Evolutionary conservation across 2,888 invertebrate species (phyloP).

Genomic region (Hedya salicella): DNA sequence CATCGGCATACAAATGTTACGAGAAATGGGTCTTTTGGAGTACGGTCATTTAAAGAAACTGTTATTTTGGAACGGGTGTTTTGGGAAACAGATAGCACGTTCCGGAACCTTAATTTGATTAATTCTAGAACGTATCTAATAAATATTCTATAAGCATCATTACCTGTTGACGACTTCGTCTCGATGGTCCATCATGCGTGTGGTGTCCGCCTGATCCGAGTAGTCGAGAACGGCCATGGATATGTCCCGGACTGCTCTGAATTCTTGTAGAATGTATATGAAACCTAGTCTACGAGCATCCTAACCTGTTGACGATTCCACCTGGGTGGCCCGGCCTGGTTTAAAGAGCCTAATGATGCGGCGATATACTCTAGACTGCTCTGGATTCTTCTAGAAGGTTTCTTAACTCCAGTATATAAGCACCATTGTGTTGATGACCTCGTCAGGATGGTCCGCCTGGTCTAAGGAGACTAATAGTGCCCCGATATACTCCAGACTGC

Average conservation of each 20-base stretch:
- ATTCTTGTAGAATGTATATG: slow-evolving; percentile 88
- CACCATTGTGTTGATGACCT: not conserved
- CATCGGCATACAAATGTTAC: no score
- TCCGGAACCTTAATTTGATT: no score
- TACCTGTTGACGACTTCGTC: slow-evolving; percentile 4
- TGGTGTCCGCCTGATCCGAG: not conserved
- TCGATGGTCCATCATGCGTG: not conserved
- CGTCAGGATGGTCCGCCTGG: not conserved
- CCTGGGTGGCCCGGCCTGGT: not conserved
- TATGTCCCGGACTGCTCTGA: slow-evolving; percentile 98
- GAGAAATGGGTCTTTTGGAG: no score
- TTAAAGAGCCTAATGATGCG: no score
- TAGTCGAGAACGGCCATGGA: slow-evolving; percentile 89
- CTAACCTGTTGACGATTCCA: not conserved
- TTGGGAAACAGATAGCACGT: no score
- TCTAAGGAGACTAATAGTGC: no score
- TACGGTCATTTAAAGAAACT: no score
- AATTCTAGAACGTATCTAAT: no score
- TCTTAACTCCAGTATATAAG: not conserved
- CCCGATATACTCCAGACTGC: no score
- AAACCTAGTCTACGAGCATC: not conserved
- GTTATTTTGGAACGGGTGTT: no score
- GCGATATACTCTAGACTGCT: no score
- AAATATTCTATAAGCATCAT: slow-evolving; percentile 83
- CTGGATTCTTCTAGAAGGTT: no score